phyloP scores from a whole-genome alignment of 64 coral and sea anemone genomes.

The Actinia tenebrosa region DNA sequence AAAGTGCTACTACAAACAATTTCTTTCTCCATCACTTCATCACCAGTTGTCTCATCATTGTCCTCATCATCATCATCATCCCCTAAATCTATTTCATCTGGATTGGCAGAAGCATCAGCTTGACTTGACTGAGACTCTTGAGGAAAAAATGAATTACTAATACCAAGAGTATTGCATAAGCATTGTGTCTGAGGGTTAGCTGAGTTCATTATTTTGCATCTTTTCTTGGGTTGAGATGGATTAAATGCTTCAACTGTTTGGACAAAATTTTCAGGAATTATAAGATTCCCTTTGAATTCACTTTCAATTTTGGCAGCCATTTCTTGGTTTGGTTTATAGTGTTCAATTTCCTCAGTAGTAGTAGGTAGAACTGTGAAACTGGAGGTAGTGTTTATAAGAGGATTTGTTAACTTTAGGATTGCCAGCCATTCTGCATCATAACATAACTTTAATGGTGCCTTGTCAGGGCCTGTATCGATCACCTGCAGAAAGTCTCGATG shows the following conservation, averaged over 20 bases:
- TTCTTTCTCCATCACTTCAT: not conserved
- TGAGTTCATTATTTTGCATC: constrained; percentile 14
- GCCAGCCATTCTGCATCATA: constrained; percentile 96
- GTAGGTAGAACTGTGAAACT: constrained; percentile 59
- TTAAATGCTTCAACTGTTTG: constrained; percentile 61
- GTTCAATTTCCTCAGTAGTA: constrained; percentile 19
- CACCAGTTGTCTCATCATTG: too few relatives aligned
- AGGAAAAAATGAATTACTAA: constrained; percentile 64
- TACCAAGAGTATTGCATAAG: constrained; percentile 80
- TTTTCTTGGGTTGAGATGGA: constrained; percentile 42
- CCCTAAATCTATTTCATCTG: constrained; percentile 67
- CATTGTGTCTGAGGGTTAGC: constrained; percentile 74
- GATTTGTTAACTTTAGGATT: constrained; percentile 66
- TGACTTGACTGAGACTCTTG: not conserved
- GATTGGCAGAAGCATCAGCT: constrained; percentile 32
- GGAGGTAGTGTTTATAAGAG: constrained; percentile 59
- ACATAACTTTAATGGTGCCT: constrained; percentile 57
- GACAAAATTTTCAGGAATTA: constrained; percentile 80
- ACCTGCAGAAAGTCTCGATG: constrained; percentile 89
- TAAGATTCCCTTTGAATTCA: constrained; percentile 48
- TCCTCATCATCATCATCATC: constrained; percentile 41
- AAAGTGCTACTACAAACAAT: not conserved
- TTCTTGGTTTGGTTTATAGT: constrained; percentile 51
- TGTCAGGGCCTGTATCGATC: constrained; percentile 59
- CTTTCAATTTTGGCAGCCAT: constrained; percentile 44